Conservation (phyloP, 2,888 invertebrate genomes). For the Esperia sulphurella region DNA sequence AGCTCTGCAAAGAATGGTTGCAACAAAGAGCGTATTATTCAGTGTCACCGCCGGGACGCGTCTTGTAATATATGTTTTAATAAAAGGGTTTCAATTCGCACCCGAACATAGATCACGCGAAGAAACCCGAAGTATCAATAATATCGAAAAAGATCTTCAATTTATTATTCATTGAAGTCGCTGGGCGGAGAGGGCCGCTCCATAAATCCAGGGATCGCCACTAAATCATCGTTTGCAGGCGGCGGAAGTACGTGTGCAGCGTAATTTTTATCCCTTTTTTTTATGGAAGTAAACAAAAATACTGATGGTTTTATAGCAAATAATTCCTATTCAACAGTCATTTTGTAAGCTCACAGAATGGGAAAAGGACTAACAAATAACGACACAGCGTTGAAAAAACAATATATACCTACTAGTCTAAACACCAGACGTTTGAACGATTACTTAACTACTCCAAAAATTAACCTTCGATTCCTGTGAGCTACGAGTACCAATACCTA, state of each 20-base stretch:
- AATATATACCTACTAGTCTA: too few relatives aligned
- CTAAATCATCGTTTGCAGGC: constrained; percentile 68
- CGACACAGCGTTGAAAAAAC: too few relatives aligned
- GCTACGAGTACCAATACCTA: too few relatives aligned
- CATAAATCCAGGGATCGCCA: constrained; percentile 67
- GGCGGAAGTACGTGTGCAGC: constrained; percentile 47
- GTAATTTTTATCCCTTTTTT: constrained; percentile 56
- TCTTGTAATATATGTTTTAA: constrained; percentile 77
- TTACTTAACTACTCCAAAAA: too few relatives aligned
- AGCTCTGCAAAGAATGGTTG: constrained; percentile 60
- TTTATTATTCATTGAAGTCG: constrained; percentile 74
- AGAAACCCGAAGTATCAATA: constrained; percentile 71
- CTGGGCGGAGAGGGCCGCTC: constrained; percentile 52
- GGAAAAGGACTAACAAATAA: too few relatives aligned
- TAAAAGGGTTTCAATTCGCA: constrained; percentile 76
- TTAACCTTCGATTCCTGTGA: too few relatives aligned
- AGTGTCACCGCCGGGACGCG: constrained; percentile 71
- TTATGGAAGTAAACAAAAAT: constrained; percentile 33
- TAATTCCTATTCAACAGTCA: not conserved
- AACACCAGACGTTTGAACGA: too few relatives aligned
- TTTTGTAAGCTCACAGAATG: not conserved
- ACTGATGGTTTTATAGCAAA: not conserved
- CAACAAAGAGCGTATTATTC: constrained; percentile 75
- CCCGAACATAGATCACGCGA: constrained; percentile 66
- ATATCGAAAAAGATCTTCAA: constrained; percentile 71